Percentiles rank a stretch among this genome's conserved stretches.
Conservation (phyloP, 2,888 invertebrate genomes). For the Palloptera scutellata region DNA sequence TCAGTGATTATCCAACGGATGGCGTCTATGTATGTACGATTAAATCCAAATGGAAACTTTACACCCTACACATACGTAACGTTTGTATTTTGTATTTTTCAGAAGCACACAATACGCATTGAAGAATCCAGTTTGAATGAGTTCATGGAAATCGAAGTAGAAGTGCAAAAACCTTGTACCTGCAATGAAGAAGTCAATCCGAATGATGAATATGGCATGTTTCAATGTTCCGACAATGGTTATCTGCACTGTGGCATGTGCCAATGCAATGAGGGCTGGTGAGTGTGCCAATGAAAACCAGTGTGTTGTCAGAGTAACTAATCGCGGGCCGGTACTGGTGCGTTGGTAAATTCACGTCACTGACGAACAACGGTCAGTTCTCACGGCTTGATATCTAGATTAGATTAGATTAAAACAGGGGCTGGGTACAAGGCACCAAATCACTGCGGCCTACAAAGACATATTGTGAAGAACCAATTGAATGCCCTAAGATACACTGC, state of each 20-base stretch:
- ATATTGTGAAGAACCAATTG: no score
- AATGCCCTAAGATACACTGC: no score
- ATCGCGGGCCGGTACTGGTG: no score
- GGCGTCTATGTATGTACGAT: slow-evolving; percentile 62
- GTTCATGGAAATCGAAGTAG: slow-evolving; percentile 73
- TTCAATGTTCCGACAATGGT: slow-evolving; percentile 64
- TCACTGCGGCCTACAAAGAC: no score
- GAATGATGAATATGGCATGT: slow-evolving; percentile 45
- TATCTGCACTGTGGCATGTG: slow-evolving; percentile 73
- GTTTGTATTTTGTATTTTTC: slow-evolving; percentile 20
- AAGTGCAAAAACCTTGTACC: slow-evolving; percentile 78
- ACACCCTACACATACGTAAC: not conserved
- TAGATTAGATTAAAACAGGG: no score
- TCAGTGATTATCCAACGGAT: slow-evolving; percentile 68
- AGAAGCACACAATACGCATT: slow-evolving; percentile 69
- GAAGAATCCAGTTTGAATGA: slow-evolving; percentile 82
- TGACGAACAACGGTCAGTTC: no score
- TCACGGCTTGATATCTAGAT: no score
- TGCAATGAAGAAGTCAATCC: slow-evolving; percentile 64
- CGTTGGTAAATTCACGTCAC: not conserved
- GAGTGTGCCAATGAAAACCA: slow-evolving; percentile 23
- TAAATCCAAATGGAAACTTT: not conserved
- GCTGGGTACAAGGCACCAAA: no score
- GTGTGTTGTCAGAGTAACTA: no score
- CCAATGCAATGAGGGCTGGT: slow-evolving; percentile 72